phyloP scores from a whole-genome alignment of 2,888 invertebrate genomes.

The Acleris holmiana region DNA sequence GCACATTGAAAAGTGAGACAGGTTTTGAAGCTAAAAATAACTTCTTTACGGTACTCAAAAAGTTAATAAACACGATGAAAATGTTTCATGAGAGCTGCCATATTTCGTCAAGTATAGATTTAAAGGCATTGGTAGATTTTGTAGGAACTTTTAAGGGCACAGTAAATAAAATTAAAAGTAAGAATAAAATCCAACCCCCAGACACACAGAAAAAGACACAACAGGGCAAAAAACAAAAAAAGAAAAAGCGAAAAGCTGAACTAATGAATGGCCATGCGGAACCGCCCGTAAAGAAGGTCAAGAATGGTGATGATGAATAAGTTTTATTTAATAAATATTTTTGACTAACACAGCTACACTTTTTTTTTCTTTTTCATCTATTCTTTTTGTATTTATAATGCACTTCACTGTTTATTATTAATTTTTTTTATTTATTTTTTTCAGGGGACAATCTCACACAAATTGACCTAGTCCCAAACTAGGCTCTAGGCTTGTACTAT shows the following conservation, averaged over 20 bases:
- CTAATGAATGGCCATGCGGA: slow-evolving; percentile 60
- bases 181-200: slow-evolving; percentile 46
- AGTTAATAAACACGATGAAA: slow-evolving; percentile 80
- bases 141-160: slow-evolving; percentile 59
- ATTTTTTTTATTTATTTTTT: too few relatives aligned
- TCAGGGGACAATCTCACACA: too few relatives aligned
- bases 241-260: slow-evolving; percentile 65
- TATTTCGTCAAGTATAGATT: slow-evolving; percentile 62
- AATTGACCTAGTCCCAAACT: too few relatives aligned
- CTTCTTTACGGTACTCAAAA: slow-evolving; percentile 82
- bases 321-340: too few relatives aligned
- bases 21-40: slow-evolving; percentile 81
- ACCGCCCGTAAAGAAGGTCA: slow-evolving; percentile 57
- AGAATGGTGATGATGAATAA: slow-evolving; percentile 50
- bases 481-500: too few relatives aligned
- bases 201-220: too few relatives aligned
- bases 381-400: too few relatives aligned
- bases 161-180: slow-evolving; percentile 47
- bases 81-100: slow-evolving; percentile 71
- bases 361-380: too few relatives aligned
- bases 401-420: too few relatives aligned
- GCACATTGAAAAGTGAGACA: slow-evolving; percentile 64
- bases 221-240: slow-evolving; percentile 50
- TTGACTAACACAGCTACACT: too few relatives aligned
- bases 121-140: slow-evolving; percentile 56